Evolutionary conservation across 2,888 invertebrate genomes (phyloP), one percentile per base, ranked within the genome.

Genomic region (Platypus cylindrus): DNA sequence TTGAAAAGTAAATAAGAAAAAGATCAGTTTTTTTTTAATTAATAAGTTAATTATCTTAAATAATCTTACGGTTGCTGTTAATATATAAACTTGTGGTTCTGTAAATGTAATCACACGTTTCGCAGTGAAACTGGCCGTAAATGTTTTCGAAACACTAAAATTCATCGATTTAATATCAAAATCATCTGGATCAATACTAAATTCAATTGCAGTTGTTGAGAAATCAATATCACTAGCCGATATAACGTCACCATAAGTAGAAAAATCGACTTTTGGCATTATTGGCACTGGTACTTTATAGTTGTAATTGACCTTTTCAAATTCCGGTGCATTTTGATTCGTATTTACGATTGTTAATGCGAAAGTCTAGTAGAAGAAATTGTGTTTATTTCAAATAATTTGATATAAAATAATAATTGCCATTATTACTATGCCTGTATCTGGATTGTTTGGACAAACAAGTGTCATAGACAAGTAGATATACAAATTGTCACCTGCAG

Each of bases 151-250:
- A 2, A 26, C 18, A 4, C 23, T 14, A 14, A 17, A 31, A 18
- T 24, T 32, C 3, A 15, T n/a, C 5, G 45, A 38, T 1, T 31
- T 25, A 5, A 49, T 29, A 8, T 20, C 23, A 36, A 51, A 55
- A 37, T 52, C 45, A 3, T 43, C 43, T 3, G 51, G 47, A 18
- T 36, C 34, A 8, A 55, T 43, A 3, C 37, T 33, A 37, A 55
- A 56, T 3, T 20, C 44, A 7, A 59, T 35, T 2, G 38, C 12
- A 7, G 40, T 44, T 29, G 67, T 71, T 1, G 70, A 66, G 7
- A 72, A 62, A 49, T 72, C 71, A 15, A 68, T 59, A 48, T 72
- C 72, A 45, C 60, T 55, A 1, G 61, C 70, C 28, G 49, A 52
- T 8, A 72, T 60, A 17, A 56, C 53, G 2, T 37, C 40, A 25